Percentiles rank a stretch among this genome's conserved stretches.
Conservation (phyloP, 2,888 invertebrate genomes). For the Lochmaea capreae region DNA sequence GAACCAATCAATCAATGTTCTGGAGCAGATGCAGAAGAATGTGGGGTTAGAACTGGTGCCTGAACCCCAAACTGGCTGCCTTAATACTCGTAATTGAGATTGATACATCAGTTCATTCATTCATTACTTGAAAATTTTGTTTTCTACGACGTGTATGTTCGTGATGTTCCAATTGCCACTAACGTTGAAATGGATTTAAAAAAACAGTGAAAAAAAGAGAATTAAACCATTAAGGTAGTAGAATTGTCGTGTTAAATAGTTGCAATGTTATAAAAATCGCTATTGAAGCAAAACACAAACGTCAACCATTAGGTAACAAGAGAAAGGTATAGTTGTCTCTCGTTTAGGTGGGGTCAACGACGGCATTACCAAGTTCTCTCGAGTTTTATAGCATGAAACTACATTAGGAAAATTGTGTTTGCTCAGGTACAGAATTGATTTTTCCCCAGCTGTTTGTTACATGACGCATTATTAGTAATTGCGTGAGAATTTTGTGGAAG, state of each 20-base stretch:
- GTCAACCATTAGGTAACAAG: conserved; percentile 31
- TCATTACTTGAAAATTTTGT: too few relatives aligned
- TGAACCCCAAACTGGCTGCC: too few relatives aligned
- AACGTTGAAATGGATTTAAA: not conserved
- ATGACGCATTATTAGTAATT: conserved; percentile 19
- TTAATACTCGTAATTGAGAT: too few relatives aligned
- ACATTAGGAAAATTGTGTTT: conserved; percentile 38
- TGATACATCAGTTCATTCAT: too few relatives aligned
- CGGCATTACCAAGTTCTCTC: conserved; percentile 33
- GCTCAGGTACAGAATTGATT: conserved; percentile 21
- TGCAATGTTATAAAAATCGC: conserved; percentile 29
- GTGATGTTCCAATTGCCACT: too few relatives aligned
- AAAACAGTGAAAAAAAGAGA: not conserved
- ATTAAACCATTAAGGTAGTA: not conserved
- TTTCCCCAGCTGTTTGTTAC: conserved; percentile 16
- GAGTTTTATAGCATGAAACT: conserved; percentile 27
- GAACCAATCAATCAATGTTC: too few relatives aligned
- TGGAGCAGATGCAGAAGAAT: too few relatives aligned
- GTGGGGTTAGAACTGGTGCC: too few relatives aligned
- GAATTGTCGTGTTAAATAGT: conserved; percentile 16
- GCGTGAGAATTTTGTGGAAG: conserved; percentile 8
- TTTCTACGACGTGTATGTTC: too few relatives aligned
- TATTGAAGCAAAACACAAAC: conserved; percentile 22
- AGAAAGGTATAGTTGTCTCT: conserved; percentile 29
- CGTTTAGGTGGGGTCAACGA: conserved; percentile 35